Conservation (phyloP, 2,797 vertebrate genomes). For the Sebastes trivittatus region DNA sequence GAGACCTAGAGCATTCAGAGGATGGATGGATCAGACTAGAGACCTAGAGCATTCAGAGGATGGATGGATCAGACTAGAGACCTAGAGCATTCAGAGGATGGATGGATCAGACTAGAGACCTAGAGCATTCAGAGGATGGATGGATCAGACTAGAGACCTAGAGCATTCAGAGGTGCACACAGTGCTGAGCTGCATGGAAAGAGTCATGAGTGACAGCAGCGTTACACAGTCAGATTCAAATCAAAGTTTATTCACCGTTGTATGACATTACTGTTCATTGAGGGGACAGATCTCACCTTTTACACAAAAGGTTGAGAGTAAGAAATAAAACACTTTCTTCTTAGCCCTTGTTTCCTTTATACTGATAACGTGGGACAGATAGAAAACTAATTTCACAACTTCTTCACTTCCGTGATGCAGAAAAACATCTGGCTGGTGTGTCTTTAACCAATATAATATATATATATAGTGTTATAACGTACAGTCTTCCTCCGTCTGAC, state of each 20-base stretch:
- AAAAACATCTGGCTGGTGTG: constrained; percentile 30
- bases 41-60: no score
- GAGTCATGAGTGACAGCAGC: not conserved
- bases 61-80: no score
- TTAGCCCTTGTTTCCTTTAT: constrained; percentile 27
- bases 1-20: no score
- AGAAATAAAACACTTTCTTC: not conserved
- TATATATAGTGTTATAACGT: constrained; percentile 6
- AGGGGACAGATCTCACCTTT: not conserved
- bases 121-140: no score
- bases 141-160: no score
- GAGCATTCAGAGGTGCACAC: no score
- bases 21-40: no score
- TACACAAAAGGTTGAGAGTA: not conserved
- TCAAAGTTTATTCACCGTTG: constrained; percentile 35
- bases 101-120: no score
- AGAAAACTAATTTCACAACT: constrained; percentile 11
- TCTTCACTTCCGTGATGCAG: constrained; percentile 7
- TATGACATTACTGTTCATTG: constrained; percentile 10
- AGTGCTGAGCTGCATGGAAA: not conserved
- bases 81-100: no score
- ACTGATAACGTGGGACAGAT: not conserved
- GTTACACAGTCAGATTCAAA: not conserved
- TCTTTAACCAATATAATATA: constrained; percentile 1
- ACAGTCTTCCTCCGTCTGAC: constrained; percentile 35